Evolutionary conservation across 1,140 invertebrate genomes (phyloP), one percentile per base, ranked within the genome.

Genomic region (Macrotrachela quadricornifera): DNA sequence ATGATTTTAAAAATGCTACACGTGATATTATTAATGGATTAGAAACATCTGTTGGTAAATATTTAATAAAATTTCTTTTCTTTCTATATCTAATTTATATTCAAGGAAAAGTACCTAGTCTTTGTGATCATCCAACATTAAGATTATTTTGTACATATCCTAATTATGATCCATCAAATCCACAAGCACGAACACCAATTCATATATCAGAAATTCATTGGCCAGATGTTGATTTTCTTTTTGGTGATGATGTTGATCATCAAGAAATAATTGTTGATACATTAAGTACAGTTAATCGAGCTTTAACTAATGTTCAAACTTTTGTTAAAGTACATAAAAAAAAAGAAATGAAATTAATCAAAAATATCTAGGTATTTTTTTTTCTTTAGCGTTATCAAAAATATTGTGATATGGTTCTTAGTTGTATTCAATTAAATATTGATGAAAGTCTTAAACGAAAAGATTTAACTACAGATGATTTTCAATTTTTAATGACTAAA

Each of bases 381-480:
- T 30, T 30, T 8, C 2, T 30, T 30, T 30, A 67, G 65, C 60
- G 63, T 38, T 70, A 64, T 60, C 58, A 63, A 21, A 58, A 62
- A 51, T 70, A 64, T 50, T 68, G 66, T 59, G 46, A 58, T 17
- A 70, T 70, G 67, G 67, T 70, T 18, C 63, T 68, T 43, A 60
- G 64, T 43, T 59, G 61, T 15, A 56, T 59, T 16, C 56, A 58
- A 16, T 52, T 68, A 44, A 58, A 68, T 55, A 62, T 68, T 6
- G 62, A 62, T 15, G 62, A 59, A 12, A 63, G 61, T 0, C 64
- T 68, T 60, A 47, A 59, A 6, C 59, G 58, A 42, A 60, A 61
- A 50, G 54, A 57, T 11, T 70, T 66, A 64, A 57, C 62, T 10
- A 63, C 67, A 45, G 67, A 70, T 43, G 64, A 68, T 21, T 68